These are phyloP conservation scores for Pollenia labialis DNA, from an alignment of 2,888 invertebrate genomes.

Conservation along the genomic window DNA sequence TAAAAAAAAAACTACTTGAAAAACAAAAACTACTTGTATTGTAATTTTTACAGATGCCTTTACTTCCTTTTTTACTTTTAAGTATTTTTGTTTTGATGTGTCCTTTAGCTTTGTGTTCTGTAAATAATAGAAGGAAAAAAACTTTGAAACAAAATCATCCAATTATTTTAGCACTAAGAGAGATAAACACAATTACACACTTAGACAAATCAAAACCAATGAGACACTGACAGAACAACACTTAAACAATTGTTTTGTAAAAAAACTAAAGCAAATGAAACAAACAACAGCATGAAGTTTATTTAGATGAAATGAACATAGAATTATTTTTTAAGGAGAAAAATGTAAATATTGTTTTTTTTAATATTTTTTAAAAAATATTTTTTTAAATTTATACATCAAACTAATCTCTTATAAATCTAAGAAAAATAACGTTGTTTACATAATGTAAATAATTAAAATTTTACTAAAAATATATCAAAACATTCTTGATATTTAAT, in stretches of 20 bases:
- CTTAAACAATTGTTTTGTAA: not conserved
- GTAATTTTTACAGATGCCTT: not conserved
- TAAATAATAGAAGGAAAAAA: conserved; percentile 41
- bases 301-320: conserved; percentile 9
- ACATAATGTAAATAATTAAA: too few species aligned
- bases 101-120: conserved; percentile 1
- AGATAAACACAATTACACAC: conserved; percentile 7
- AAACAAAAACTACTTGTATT: not conserved
- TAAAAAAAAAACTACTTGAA: conserved; percentile 2
- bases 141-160: conserved; percentile 58
- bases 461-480: too few species aligned
- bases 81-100: not conserved
- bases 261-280: not conserved
- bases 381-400: too few species aligned
- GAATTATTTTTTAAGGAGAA: conserved; percentile 2
- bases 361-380: not conserved
- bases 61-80: not conserved
- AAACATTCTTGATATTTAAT: too few species aligned
- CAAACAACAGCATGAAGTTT: not conserved
- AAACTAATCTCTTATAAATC: too few species aligned
- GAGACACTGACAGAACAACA: not conserved
- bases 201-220: conserved; percentile 26
- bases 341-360: not conserved
- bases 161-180: conserved; percentile 31
- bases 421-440: too few species aligned